These are phyloP conservation scores for Coptotermes formosanus DNA, from an alignment of 1,140 invertebrate genomes.

Conservation along the genomic window DNA sequence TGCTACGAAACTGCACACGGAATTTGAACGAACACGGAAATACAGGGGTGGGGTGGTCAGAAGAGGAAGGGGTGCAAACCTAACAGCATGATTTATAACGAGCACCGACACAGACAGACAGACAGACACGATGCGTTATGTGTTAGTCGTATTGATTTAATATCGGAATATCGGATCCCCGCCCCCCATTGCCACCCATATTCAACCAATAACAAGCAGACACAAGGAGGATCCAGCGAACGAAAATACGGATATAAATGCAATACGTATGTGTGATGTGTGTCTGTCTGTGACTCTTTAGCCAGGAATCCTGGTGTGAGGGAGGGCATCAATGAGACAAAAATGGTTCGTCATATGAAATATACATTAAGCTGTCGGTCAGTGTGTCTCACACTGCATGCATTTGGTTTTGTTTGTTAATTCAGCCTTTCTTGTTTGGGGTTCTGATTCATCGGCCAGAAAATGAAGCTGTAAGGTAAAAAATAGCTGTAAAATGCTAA, in stretches of 20 bases:
- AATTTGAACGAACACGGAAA: constrained; percentile 8
- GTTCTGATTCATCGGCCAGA: not conserved
- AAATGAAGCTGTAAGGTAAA: constrained; percentile 1
- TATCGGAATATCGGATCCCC: not conserved
- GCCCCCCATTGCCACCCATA: not conserved
- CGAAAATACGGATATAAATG: constrained; percentile 16
- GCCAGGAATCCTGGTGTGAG: not conserved
- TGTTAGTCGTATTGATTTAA: constrained; percentile 17
- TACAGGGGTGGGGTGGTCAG: not conserved
- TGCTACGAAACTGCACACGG: constrained; percentile 9
- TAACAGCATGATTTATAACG: constrained; percentile 13
- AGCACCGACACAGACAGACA: constrained; percentile 12
- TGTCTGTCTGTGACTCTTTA: not conserved
- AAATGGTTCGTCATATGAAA: constrained; percentile 14
- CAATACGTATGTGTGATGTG: not conserved
- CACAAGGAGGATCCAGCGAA: not conserved
- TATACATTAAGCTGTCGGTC: constrained; percentile 11
- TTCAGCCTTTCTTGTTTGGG: not conserved
- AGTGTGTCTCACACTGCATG: not conserved
- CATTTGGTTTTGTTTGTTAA: not conserved
- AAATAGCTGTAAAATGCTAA: constrained; percentile 8
- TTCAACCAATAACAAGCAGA: constrained; percentile 9
- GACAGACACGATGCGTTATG: constrained; percentile 1
- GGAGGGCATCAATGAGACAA: not conserved
- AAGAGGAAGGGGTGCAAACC: not conserved